Evolutionary conservation across 37 sponge, comb jelly and placozoan genomes (phyloP).

Genomic region (Ephydatia muelleri): DNA sequence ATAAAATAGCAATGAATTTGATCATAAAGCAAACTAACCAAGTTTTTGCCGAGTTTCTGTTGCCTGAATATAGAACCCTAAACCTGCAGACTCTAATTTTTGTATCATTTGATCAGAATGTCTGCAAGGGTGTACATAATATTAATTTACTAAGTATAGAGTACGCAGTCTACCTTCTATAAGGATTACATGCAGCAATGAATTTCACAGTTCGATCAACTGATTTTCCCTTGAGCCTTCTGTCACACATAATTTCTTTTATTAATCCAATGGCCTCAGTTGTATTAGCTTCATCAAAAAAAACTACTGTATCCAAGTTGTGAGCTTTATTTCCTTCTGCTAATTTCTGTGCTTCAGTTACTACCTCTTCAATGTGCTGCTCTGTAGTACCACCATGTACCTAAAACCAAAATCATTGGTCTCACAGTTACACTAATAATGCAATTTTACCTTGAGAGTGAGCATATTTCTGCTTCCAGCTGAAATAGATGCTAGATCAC

Average conservation of each 20-base stretch:
- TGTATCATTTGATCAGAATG: constrained; percentile 74
- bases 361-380: constrained; percentile 41
- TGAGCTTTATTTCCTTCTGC: constrained; percentile 36
- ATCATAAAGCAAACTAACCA: constrained; percentile 45
- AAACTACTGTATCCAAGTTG: constrained; percentile 75
- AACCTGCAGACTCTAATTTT: constrained; percentile 73
- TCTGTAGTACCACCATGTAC: constrained; percentile 87
- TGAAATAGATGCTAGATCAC: constrained; percentile 58
- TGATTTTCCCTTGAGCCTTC: constrained; percentile 67
- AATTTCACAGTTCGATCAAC: constrained; percentile 71
- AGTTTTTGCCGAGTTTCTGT: constrained; percentile 54
- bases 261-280: constrained; percentile 90
- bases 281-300: constrained; percentile 98
- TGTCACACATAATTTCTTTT: constrained; percentile 96
- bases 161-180: constrained; percentile 46
- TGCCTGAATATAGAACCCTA: constrained; percentile 64
- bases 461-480: constrained; percentile 70
- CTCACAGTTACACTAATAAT: not conserved
- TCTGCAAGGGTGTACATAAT: not conserved
- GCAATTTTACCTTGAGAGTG: constrained; percentile 50
- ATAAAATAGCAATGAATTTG: constrained; percentile 68
- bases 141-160: not conserved
- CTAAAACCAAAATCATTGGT: constrained; percentile 3
- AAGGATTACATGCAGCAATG: constrained; percentile 96
- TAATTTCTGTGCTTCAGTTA: constrained; percentile 58